Evolutionary conservation across 92 coral and sea anemone genomes (phyloP).

Genomic region (Muricea muricata): DNA sequence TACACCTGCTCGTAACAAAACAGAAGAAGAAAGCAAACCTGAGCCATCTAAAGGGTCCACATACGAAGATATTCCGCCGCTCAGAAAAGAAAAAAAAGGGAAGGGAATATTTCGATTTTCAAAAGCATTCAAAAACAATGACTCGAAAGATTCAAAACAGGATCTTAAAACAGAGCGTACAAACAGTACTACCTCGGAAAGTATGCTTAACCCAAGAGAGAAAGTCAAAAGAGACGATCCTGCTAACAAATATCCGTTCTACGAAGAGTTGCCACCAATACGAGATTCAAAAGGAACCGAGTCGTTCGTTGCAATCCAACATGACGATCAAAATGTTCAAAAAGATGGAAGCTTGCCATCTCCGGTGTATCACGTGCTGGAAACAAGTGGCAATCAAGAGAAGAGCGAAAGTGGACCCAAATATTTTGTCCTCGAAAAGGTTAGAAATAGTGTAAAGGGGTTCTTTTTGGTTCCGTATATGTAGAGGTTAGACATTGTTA

Average conservation of each 20-base stretch:
- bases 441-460: neutral
- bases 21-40: neutral
- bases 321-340: neutral
- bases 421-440: slow-evolving; percentile 34
- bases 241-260: slow-evolving; percentile 29
- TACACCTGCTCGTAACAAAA: neutral
- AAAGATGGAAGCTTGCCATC: neutral
- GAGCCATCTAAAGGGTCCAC: neutral
- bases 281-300: neutral
- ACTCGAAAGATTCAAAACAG: neutral
- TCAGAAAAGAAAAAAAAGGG: neutral
- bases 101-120: neutral
- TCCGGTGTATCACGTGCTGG: slow-evolving; percentile 21
- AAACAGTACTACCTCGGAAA: neutral
- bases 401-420: neutral
- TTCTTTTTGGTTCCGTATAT: too few species aligned
- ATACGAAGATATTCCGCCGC: neutral
- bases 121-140: neutral
- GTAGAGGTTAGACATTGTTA: too few species aligned
- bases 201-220: neutral
- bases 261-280: slow-evolving; percentile 20
- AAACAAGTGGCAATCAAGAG: neutral
- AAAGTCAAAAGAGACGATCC: neutral
- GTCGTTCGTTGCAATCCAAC: neutral
- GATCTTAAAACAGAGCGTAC: neutral